Base-by-base conservation (phyloP, 2,888 invertebrate species). In the Drosophila kanekoi region DNA sequence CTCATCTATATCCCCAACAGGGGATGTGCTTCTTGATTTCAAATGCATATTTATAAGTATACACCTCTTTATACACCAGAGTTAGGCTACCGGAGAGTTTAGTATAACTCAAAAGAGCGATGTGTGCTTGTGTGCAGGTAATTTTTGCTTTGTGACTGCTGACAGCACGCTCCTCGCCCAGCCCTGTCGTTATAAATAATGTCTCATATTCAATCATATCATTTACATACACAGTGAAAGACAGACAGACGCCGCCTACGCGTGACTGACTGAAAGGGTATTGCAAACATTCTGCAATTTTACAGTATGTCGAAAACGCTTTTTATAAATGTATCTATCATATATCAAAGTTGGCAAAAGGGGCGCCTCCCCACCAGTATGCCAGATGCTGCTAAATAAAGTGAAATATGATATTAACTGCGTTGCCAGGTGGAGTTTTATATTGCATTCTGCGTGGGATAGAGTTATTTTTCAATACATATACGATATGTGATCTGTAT, bases 371-470 rank as follows among this genome's bases (percentile, higher is more conserved):
- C 33, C 56, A 60, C 35, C 35, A n/a, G 16, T 18, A 28, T 43
- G 37, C 53, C 65, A 63, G 58, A 20, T 75, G 75, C 43, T 63
- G 67, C 57, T 61, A 53, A 75, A 70, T 63, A 62, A 79, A 63
- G 28, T 79, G 77, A 77, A 63, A 79, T 77, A 76, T 76, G 62
- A 63, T 75, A 75, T 79, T 70, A 61, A 58, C 64, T 66, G 40
- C 20, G 49, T 13, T 44, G 44, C 13, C 52, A 53, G 43, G 38
- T 28, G 37, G 18, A 49, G 16, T 28, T 41, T 65, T 52, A 52
- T 53, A 40, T 53, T 54, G 61, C 67, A 53, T 28, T 18, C 23
- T n/a, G 28, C 23, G 20, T 8, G 20, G 9, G 23, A 47, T 54
- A 38, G 52, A 45, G 51, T 45, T 48, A 37, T 32, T 45, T 57